Base-by-base conservation (phyloP, 2,888 invertebrate genomes). In the Drosophila setosimentum region DNA sequence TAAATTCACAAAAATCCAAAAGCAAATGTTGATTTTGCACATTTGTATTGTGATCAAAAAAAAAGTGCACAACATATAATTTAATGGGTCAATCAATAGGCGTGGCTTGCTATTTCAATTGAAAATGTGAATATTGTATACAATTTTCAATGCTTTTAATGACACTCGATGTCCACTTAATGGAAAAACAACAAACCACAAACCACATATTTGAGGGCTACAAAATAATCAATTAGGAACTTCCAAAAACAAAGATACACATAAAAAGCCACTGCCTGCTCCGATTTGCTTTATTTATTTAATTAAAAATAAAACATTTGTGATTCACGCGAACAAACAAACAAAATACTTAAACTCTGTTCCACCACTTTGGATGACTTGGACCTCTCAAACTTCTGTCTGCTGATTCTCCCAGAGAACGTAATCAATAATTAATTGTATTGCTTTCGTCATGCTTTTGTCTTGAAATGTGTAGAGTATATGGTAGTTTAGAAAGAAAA, bases 11-110 rank as follows among this genome's bases (percentile, higher is more conserved):
- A 73, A 67, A 73, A 2, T 68, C 18, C 11, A 68, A 59, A 63
- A 62, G 53, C 58, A 73, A 73, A 74, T 74, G 74, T 74, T 74
- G 54, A 59, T 74, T 73, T 68, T 74, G 32, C 67, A 45, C 54
- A 73, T 58, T 59, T 62, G 48, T 45, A 49, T 55, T 55, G 62
- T 54, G 55, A 67, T 61, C 35, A 29, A 6, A 49, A 30, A n/a
- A 40, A 3, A 45, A 21, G 7, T n/a, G 1, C 5, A 51, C 13
- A 35, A 33, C 60, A 50, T 63, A 40, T 11, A 37, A 67, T 48
- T 67, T 57, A 67, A 72, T 65, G 50, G 27, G 24, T 50, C 50
- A 29, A 40, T 18, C 24, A 24, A 13, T 13, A 51, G 66, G 66
- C 63, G 63, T 51, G 63, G 42, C 61, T 16, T 18, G 65, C 63